Conservation (phyloP, 2,113 vertebrate species). For the Thinocorus orbignyianus region DNA sequence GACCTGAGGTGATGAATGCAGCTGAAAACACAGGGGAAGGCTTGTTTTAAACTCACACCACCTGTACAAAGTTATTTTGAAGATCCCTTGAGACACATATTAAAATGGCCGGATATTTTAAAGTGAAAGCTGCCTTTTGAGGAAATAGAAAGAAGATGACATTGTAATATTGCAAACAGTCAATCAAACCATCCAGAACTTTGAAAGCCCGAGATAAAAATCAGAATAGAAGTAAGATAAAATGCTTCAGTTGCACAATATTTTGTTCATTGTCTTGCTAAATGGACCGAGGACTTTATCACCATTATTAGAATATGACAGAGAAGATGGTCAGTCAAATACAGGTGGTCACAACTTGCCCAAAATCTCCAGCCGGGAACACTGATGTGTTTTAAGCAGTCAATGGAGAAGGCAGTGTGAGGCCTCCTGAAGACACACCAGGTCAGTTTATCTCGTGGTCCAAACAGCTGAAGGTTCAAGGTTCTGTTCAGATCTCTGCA, state of each 20-base stretch:
- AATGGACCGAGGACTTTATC: accelerated
- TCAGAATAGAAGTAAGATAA: neutral
- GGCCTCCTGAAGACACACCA: accelerated
- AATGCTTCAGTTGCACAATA: neutral
- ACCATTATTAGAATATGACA: neutral
- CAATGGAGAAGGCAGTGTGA: neutral
- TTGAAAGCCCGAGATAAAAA: neutral
- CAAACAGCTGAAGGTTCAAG: neutral
- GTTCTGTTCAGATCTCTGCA: neutral
- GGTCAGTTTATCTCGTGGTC: neutral
- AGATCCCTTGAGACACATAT: neutral
- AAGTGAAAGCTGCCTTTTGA: neutral
- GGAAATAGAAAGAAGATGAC: neutral
- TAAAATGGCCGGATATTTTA: neutral
- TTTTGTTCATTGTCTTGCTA: neutral
- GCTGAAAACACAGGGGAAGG: neutral
- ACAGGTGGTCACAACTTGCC: neutral
- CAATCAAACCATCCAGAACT: neutral
- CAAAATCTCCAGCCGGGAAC: neutral
- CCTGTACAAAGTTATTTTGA: neutral
- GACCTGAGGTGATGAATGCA: neutral
- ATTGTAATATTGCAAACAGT: neutral
- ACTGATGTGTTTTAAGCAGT: neutral
- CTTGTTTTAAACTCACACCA: neutral
- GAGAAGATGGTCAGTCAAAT: neutral